Evolutionary conservation across 2,113 vertebrate species (phyloP).

Genomic region (Pyxicephalus adspersus): DNA sequence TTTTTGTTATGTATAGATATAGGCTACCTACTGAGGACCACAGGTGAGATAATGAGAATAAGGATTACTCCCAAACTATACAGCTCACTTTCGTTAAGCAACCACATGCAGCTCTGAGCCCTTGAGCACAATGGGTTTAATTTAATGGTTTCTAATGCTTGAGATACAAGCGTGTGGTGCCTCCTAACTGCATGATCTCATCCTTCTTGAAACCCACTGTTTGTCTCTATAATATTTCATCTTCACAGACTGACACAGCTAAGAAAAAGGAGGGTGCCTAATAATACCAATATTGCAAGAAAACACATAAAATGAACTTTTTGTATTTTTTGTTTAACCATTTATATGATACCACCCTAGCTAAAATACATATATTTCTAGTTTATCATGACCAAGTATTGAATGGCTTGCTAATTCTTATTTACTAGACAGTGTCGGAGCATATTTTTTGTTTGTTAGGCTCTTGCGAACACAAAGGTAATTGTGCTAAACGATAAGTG

Average conservation of each 20-base stretch:
- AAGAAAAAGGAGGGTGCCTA: neutral
- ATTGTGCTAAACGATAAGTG: no score
- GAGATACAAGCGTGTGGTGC: constrained; percentile 8
- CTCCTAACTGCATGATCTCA: constrained; percentile 27
- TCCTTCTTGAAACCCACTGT: constrained; percentile 11
- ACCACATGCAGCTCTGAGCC: neutral
- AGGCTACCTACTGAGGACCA: constrained; percentile 4
- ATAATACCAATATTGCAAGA: neutral
- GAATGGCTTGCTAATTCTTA: no score
- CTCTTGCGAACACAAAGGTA: no score
- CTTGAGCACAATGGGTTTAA: constrained; percentile 12
- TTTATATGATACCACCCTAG: no score
- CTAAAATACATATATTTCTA: no score
- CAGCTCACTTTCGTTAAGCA: neutral
- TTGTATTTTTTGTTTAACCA: no score
- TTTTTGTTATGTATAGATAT: constrained; percentile 3
- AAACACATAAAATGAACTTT: no score
- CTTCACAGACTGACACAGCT: constrained; percentile 18
- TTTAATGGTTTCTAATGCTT: neutral
- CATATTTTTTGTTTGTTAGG: no score
- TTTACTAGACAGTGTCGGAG: no score
- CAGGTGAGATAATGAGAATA: neutral
- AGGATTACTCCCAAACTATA: neutral
- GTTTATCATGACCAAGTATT: no score
- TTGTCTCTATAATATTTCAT: constrained; percentile 22